Percentiles rank a stretch among this genome's conserved stretches.
These are phyloP conservation scores for Zeus faber DNA, from an alignment of 2,113 vertebrate genomes.

Conservation along the genomic window DNA sequence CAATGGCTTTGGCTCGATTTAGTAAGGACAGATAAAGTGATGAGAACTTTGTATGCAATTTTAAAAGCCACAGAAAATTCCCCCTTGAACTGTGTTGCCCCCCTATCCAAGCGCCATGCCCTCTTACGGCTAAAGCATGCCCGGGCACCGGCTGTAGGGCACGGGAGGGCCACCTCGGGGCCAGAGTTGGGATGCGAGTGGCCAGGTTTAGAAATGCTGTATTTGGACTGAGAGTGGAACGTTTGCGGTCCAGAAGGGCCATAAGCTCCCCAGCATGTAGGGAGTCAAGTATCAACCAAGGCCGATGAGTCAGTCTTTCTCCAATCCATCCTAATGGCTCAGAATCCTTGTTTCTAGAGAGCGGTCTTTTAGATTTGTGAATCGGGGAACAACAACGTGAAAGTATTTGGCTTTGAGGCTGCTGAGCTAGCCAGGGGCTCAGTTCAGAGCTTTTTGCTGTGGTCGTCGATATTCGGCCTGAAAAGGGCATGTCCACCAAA, in stretches of 20 bases:
- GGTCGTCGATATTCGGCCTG: neutral
- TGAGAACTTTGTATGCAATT: too few species aligned
- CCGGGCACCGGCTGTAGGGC: slow-evolving; percentile 19
- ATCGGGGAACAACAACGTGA: neutral
- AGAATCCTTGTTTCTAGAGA: slow-evolving; percentile 6
- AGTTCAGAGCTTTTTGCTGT: neutral
- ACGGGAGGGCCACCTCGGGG: slow-evolving; percentile 25
- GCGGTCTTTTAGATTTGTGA: slow-evolving; percentile 6
- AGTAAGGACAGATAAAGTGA: too few species aligned
- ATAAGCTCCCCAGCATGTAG: slow-evolving; percentile 19
- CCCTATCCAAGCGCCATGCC: slow-evolving; percentile 10
- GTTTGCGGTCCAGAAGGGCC: slow-evolving; percentile 38
- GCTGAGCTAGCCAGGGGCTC: neutral
- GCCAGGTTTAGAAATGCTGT: slow-evolving; percentile 48
- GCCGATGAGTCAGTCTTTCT: slow-evolving; percentile 45
- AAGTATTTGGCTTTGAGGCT: neutral
- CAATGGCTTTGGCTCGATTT: too few species aligned
- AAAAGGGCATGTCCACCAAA: neutral
- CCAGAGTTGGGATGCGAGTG: slow-evolving; percentile 37
- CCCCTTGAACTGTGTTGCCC: slow-evolving; percentile 15
- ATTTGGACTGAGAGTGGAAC: slow-evolving; percentile 37
- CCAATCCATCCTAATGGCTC: too few species aligned
- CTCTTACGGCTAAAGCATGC: slow-evolving; percentile 13
- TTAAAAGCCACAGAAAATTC: neutral
- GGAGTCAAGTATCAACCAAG: slow-evolving; percentile 39